Base-by-base conservation (phyloP, 2,888 invertebrate species). In the Xestia c-nigrum region DNA sequence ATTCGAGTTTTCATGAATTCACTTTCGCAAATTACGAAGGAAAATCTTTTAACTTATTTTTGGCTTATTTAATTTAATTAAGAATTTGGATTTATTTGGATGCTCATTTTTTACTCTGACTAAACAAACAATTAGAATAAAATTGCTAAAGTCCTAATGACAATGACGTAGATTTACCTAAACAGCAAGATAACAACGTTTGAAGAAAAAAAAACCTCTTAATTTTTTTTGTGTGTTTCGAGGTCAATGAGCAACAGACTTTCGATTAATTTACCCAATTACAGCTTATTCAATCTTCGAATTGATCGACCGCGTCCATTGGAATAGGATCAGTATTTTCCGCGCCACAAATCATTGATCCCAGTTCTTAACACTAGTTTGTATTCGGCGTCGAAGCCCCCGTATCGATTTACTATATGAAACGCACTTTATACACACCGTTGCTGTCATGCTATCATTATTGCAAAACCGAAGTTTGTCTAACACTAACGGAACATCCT, bases 371-470 rank as follows among this genome's bases (percentile, higher is more conserved):
- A 91, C 89, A 87, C 88, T 88, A 89, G 88, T 93, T 92, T 92
- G 91, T 93, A 94, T 93, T 92, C 92, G 88, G 87, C 89, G 87
- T 81, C 90, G 89, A 90, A 91, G 88, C 88, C 88, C 87, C 84
- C 87, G 86, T 92, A 94, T 94, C 93, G 94, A 94, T 94, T 94
- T 94, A 93, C 92, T 90, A 92, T 92, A 93, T 91, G 91, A 92
- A 94, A 92, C 92, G 92, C 92, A 93, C 90, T 92, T 91, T 90
- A 92, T 92, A 90, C 91, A 92, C 90, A 91, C 89, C 89, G 89
- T 90, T 89, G 89, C 91, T 93, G 93, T 93, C 94, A 93, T 90
- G 89, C 92, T 91, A 93, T 94, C 94, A 94, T 94, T 95, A 95
- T 92, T 92, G 93, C 94, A 93, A 93, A 93, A 91, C 92, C 90